A percentile compares a stretch with the other conserved stretches of the same genome.
phyloP scores from a whole-genome alignment of 2,888 invertebrate genomes.

The Ichneumon xanthorius region DNA sequence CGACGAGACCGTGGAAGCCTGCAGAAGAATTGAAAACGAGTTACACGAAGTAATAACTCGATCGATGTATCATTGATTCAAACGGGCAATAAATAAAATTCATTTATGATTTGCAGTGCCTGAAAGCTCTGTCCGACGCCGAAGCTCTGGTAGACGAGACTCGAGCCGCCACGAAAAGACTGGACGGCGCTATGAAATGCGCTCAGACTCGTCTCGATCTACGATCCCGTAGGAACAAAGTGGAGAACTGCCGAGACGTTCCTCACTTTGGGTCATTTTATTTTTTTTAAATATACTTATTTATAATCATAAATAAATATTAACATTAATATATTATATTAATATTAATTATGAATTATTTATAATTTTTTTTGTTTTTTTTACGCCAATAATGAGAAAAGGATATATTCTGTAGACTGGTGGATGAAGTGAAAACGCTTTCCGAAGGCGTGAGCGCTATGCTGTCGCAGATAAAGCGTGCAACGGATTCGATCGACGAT shows the following conservation, averaged over 20 bases:
- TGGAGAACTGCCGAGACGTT: constrained; percentile 70
- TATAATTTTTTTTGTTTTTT: not conserved
- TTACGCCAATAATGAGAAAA: not conserved
- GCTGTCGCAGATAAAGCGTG: constrained; percentile 79
- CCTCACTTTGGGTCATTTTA: constrained; percentile 68
- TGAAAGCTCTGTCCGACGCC: constrained; percentile 64
- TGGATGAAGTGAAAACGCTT: constrained; percentile 80
- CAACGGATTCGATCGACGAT: constrained; percentile 79
- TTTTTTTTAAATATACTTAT: not conserved
- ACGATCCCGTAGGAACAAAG: constrained; percentile 60
- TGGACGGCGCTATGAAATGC: constrained; percentile 71
- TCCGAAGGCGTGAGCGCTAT: constrained; percentile 76
- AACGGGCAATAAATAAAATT: not conserved
- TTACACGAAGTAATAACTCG: constrained; percentile 60
- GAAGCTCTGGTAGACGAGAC: constrained; percentile 62
- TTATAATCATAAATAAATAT: not conserved
- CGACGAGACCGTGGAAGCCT: constrained; percentile 67
- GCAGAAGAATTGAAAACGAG: constrained; percentile 66
- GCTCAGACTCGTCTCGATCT: constrained; percentile 67
- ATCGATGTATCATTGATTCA: not conserved
- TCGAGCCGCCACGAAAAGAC: constrained; percentile 58
- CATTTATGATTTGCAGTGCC: constrained; percentile 56
- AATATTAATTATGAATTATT: not conserved
- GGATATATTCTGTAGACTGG: constrained; percentile 72
- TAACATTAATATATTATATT: not conserved